Base-by-base conservation (phyloP, 2,113 vertebrate genomes). In the Perca schrenkii region DNA sequence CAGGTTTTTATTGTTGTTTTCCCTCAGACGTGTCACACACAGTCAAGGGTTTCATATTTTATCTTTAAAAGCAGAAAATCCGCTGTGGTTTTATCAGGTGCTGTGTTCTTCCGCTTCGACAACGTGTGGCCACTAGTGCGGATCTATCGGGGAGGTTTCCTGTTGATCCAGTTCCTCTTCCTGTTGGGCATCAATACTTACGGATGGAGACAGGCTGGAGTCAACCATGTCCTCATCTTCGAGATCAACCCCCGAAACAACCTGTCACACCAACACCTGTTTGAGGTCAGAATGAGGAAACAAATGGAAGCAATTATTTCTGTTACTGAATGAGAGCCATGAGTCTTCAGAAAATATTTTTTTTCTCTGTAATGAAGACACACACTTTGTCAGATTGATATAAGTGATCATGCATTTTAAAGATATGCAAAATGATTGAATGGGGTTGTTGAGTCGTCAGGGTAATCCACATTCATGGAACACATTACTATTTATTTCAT, bases 91-190 rank as follows among this genome's bases (percentile, higher is more conserved):
- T 21, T 58, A 6, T 74, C 58, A 99, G 98, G 96, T 93, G 94
- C 95, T 80, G 96, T 96, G 93, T 96, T 96, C 88, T 93, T 97
- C 93, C 85, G 91, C 53, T 80, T 90, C 69, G 94, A 93, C 91
- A 96, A 95, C 63, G 88, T 99, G 77, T 98, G 97, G 97, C 97
- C 97, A 52, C 95, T 99, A 91, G 96, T 99, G 93, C 95, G 97
- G 90, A 97, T 99, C 91, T 98, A 99, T 94, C 96, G 98, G 36
- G 98, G 98, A 74, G 97, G 97, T 79, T 99, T 99, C 94, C 97
- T 99, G 88, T 95, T 99, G 89, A 97, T 99, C 93, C 97, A 99
- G 95, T 99, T 99, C 94, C 97, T 99, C 85, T 98, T 99, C 94
- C 96, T 99, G 82, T 94, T 99, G 94, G 98, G 97, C 83, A 97